Evolutionary conservation across 2,113 vertebrate genomes (phyloP), one percentile per base, ranked within the genome.

Genomic region (Eurypyga helias): DNA sequence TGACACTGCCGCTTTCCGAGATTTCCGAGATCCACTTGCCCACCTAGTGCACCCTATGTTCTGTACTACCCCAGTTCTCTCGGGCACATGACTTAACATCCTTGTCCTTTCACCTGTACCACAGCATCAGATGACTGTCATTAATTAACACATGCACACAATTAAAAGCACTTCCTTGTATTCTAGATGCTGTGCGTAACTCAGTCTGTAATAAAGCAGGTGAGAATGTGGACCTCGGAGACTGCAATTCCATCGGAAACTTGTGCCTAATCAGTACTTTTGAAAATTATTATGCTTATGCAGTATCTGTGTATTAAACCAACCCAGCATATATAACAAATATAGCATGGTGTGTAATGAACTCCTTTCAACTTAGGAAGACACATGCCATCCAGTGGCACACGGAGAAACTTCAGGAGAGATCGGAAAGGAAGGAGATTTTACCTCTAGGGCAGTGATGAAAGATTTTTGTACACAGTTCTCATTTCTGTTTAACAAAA

Each of bases 351-450:
- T 18, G 46, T 38, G 36, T 25, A 6, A 51, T 67, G 17, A 86
- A 46, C 17, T 16, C 6, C 34, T 82, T 67, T 12, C 61, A 95
- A 89, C 7, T 55, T 34, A 6, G 25, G 94, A 66, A 89, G 90
- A 84, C 43, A 52, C 7, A 9, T 81, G 97, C 97, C 95, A 96
- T 79, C 97, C 88, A 90, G 97, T 58, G 95, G 94, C 65, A 54
- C 33, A 29, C 14, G 5, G 26, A 93, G 92, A 87, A 93, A 95
- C 86, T 92, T 54, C 94, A 89, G 3, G 5, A 79, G 76, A 57
- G 34, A 25, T 4, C 2, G 5, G 31, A 55, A 48, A 58, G 49
- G n/a, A 43, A 89, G 16, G 15, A 18, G 54, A 34, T 73, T 81
- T 41, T 20, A 54, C 45, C 28, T 54, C 76, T 36, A 4, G 3